These are phyloP conservation scores for Rhodeus uyekii DNA, from an alignment of 2,797 vertebrate species.

Conservation along the genomic window DNA sequence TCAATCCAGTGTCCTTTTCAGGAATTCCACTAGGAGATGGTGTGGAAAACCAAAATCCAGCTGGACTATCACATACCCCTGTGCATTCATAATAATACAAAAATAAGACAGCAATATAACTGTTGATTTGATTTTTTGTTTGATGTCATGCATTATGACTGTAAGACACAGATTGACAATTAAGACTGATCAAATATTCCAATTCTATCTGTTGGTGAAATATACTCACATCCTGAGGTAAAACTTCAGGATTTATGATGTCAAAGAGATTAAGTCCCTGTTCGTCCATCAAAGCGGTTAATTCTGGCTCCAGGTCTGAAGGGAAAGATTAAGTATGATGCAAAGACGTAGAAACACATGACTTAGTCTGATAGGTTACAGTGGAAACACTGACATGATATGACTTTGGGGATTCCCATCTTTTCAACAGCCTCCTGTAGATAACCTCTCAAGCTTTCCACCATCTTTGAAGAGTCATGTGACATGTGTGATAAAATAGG, in stretches of 20 bases:
- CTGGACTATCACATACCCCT: slow-evolving; percentile 83
- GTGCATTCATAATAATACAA: background rate
- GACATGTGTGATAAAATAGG: background rate
- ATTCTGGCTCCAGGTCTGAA: slow-evolving; percentile 74
- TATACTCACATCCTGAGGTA: slow-evolving; percentile 75
- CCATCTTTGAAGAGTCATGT: slow-evolving; percentile 61
- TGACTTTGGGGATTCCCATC: slow-evolving; percentile 79
- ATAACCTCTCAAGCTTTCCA: slow-evolving; percentile 64
- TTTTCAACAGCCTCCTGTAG: slow-evolving; percentile 72
- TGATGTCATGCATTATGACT: background rate
- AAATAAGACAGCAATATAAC: background rate
- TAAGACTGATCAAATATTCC: background rate
- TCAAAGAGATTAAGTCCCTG: slow-evolving; percentile 82
- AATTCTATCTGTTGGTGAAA: background rate
- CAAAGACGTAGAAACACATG: background rate
- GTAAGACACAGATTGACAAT: background rate
- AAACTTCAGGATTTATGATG: slow-evolving; percentile 79
- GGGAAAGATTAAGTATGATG: slow-evolving; percentile 18
- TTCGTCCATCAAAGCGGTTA: slow-evolving; percentile 81
- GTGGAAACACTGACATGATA: slow-evolving; percentile 72
- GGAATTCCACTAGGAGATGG: slow-evolving; percentile 84
- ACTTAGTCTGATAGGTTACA: background rate
- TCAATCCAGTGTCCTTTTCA: slow-evolving; percentile 73
- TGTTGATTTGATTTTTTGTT: background rate
- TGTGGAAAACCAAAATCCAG: slow-evolving; percentile 89